Evolutionary conservation across 2,113 vertebrate species (phyloP).

Genomic region (Sus scrofa): T2T-Sscrofa CM000812.6:116365501-116366000

Average conservation of each 20-base stretch:
- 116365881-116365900: background rate
- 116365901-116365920: background rate
- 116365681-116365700: too few relatives aligned
- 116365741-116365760: background rate
- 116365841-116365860: background rate
- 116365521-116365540: constrained; percentile 43
- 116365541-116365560: background rate
- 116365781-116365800: background rate
- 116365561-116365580: background rate
- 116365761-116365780: background rate
- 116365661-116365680: constrained; percentile 34
- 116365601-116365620: constrained; percentile 10
- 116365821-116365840: background rate
- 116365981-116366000: background rate
- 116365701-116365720: too few relatives aligned
- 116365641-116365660: background rate
- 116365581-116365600: constrained; percentile 17
- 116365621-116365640: background rate
- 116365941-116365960: background rate
- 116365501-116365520: background rate
- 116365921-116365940: background rate
- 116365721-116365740: background rate
- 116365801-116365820: background rate
- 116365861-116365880: background rate
- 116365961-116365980: background rate